Conservation (phyloP, 1,140 invertebrate genomes). For the Halesus radiatus region DNA sequence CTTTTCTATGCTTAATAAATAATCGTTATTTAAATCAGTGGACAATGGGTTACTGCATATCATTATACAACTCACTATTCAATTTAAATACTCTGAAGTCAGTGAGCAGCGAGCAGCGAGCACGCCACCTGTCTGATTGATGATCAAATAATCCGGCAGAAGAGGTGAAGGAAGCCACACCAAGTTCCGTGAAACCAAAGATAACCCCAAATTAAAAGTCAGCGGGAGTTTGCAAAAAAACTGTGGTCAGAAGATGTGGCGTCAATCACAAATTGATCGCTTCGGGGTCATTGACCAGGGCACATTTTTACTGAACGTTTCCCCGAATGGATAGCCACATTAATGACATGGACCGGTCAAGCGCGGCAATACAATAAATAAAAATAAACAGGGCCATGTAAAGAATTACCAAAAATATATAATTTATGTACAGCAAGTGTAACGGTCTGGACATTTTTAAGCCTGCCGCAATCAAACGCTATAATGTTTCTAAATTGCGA, state of each 20-base stretch:
- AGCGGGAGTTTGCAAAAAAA: conserved; percentile 3
- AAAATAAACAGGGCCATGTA: not conserved
- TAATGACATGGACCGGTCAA: conserved; percentile 10
- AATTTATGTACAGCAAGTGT: too few relatives aligned
- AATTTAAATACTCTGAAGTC: not conserved
- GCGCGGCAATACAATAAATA: not conserved
- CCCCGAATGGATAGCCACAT: not conserved
- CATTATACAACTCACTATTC: not conserved
- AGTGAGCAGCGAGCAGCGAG: not conserved
- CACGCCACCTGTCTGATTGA: conserved; percentile 9
- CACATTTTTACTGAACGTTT: conserved; percentile 11
- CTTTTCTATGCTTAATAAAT: conserved; percentile 25
- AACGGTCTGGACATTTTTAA: too few relatives aligned
- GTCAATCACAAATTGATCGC: not conserved
- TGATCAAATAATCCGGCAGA: not conserved
- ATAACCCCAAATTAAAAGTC: not conserved
- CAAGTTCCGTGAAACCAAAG: not conserved
- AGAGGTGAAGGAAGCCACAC: not conserved
- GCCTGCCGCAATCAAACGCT: too few relatives aligned
- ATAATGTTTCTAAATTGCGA: too few relatives aligned
- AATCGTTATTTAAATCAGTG: conserved; percentile 18
- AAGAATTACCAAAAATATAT: not conserved
- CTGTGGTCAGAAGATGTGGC: conserved; percentile 19
- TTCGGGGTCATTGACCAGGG: conserved; percentile 21
- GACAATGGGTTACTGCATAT: conserved; percentile 23